phyloP scores from a whole-genome alignment of 2,797 vertebrate species.

The Notamacropus eugenii region DNA sequence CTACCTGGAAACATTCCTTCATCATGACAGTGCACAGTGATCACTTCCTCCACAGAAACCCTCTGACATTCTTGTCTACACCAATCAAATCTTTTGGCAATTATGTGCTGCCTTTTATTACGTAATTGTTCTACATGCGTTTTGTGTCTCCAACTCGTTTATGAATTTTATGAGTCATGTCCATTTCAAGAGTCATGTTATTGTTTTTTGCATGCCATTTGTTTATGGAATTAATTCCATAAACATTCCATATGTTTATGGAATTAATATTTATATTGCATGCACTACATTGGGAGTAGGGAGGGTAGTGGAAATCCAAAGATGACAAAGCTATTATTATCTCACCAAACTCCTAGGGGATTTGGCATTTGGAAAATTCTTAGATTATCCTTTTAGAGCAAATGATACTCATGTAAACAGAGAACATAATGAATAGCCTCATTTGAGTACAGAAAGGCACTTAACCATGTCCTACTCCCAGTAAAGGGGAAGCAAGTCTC shows the following conservation, averaged over 20 bases:
- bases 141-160: not conserved
- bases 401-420: not conserved
- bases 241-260: no score
- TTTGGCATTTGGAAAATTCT: not conserved
- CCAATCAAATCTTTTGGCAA: not conserved
- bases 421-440: not conserved
- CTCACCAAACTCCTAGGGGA: not conserved
- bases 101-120: not conserved
- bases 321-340: not conserved
- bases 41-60: not conserved
- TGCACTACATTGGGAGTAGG: not conserved
- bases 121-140: not conserved
- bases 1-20: not conserved
- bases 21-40: not conserved
- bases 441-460: not conserved
- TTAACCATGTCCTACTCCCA: not conserved
- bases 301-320: not conserved
- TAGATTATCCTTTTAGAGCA: not conserved
- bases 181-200: not conserved
- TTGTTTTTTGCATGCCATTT: not conserved
- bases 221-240: not conserved
- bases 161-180: not conserved
- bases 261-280: not conserved
- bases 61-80: not conserved
- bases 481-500: not conserved